Percentiles rank a stretch among this genome's conserved stretches.
Evolutionary conservation across 2,113 vertebrate genomes (phyloP).

Genomic region (Vulpes lagopus): DNA sequence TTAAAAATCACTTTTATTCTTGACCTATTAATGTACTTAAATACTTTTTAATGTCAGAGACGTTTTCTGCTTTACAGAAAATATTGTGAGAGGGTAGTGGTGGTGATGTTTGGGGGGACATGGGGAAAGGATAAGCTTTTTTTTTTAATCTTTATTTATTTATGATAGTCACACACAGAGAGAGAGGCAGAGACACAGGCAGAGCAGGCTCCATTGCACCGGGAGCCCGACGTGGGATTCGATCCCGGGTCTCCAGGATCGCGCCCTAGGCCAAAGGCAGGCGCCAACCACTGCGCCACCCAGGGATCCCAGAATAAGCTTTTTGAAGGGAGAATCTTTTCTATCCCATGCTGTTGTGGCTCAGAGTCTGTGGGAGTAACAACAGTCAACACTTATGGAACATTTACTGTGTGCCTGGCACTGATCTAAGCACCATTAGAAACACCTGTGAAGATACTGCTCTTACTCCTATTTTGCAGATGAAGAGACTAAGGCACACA

Average conservation of each 20-base stretch:
- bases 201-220: no score
- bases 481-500: background rate
- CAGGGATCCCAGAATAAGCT: background rate
- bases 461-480: background rate
- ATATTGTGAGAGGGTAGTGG: no score
- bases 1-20: conserved; percentile 40
- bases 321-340: background rate
- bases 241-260: no score
- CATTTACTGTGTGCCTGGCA: background rate
- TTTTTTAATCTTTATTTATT: background rate
- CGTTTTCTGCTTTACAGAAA: conserved; percentile 12
- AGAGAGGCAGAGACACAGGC: no score
- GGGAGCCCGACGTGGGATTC: no score
- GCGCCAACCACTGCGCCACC: no score
- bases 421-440: background rate
- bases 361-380: background rate
- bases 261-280: no score
- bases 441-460: background rate
- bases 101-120: no score
- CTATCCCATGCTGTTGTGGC: background rate
- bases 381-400: background rate
- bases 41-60: background rate
- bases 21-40: background rate
- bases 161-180: no score
- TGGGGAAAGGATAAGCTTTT: no score